Base-by-base conservation (phyloP, 2,888 invertebrate species). In the Hirtodrosophila histrioides region DNA sequence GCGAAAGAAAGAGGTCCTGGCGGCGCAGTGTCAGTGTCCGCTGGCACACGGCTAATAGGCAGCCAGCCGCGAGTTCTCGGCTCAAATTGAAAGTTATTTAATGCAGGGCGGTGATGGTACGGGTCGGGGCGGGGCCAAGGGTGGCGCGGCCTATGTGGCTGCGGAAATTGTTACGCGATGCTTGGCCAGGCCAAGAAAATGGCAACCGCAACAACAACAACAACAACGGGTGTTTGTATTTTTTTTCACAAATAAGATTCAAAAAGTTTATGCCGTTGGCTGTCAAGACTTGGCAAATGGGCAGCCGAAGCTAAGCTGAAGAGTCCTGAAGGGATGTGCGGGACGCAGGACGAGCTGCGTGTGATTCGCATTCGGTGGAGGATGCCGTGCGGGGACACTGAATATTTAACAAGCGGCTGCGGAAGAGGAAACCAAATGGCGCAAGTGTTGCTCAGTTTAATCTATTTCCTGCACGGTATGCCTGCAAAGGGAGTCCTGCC, bases 11-110 rank as follows among this genome's bases (percentile, higher is more conserved):
- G 69, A 64, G 76, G 48, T 54, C 46, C 48, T 43, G n/a, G 62
- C 35, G 27, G 55, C 49, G 39, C n/a, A 54, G 48, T 7, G 40
- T 50, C 51, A 53, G 67, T 60, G 64, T 61, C 65, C 66, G 58
- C 56, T 69, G 71, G 63, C 63, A 66, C 57, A 63, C 55, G 70
- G 74, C 76, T 86, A 84, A 81, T 85, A 75, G 86, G 85, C 71
- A 63, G 67, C 45, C 37, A 53, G 64, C 61, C 85, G 82, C 69
- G 87, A 58, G 64, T 72, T 63, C 86, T 83, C 64, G 70, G 74
- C 74, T 87, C 77, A 86, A 86, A 86, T 86, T 88, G 82, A 87
- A 86, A 88, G 88, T 88, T 86, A 86, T 87, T 86, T 74, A 77
- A 76, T 66, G 76, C 75, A 63, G 66, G 51, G 60, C 45, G 39